Base-by-base conservation (phyloP, 2,888 invertebrate species). In the Archaeoteleia sp. region DNA sequence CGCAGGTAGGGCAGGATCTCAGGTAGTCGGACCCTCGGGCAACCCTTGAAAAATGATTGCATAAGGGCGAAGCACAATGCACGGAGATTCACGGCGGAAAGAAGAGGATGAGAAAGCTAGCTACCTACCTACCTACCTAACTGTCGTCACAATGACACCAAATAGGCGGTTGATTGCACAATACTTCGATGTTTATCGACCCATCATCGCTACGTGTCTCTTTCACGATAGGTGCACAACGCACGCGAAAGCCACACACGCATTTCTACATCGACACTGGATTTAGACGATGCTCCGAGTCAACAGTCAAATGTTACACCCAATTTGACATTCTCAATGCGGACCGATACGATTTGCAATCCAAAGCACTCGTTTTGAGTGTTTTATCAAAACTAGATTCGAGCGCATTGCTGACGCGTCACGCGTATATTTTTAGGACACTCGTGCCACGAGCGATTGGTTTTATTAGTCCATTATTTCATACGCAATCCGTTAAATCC, bases 141-240 rank as follows among this genome's bases (percentile, higher is more conserved):
- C 78, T 82, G 77, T 75, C 77, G 78, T 75, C 74, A 83, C 82
- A 84, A 84, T 84, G 83, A 83, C 82, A 83, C 82, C 82, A 83
- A 84, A 84, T 83, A 83, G 82, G 82, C 82, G 82, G 83, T 83
- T 83, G 83, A 83, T 83, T 83, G 83, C 83, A 84, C 83, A 84
- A 84, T 84, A 81, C 80, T 76, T 75, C 74, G 78, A 79, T 83
- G 82, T 82, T 82, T 83, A 83, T 83, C 83, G 83, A 83, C 76
- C 82, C 82, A 83, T 83, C 83, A 82, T 82, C 81, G 82, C 79
- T 79, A 79, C 78, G 71, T 70, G 72, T 68, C 67, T 68, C 32
- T 54, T 62, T 58, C 45, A 35, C 32, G 46, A 66, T 43, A 68
- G 67, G 57, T 63, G 67, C 67, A 62, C 61, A 45, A 57, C 57